Percentiles rank a stretch among this genome's conserved stretches.
Conservation (phyloP, 2,113 vertebrate species). For the human (Homo sapiens) region GRCh38 chr3:45604501-45605000, state of each 20-base stretch:
- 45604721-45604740: background rate
- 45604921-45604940: background rate
- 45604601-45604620: rapidly evolving
- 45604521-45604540: background rate
- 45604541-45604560: background rate
- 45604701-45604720: rapidly evolving
- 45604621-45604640: background rate
- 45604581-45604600: rapidly evolving
- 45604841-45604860: background rate
- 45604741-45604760: background rate
- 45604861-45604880: slow-evolving; percentile 4
- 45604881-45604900: background rate
- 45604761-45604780: rapidly evolving
- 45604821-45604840: background rate
- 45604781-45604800: background rate
- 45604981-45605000: background rate
- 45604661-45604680: background rate
- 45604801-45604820: background rate
- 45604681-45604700: rapidly evolving
- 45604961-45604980: background rate
- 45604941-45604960: background rate
- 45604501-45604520: background rate
- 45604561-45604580: background rate
- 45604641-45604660: background rate
- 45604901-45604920: background rate